These are phyloP conservation scores for Ahaetulla prasina DNA, from an alignment of 2,113 vertebrate genomes.

Conservation along the genomic window DNA sequence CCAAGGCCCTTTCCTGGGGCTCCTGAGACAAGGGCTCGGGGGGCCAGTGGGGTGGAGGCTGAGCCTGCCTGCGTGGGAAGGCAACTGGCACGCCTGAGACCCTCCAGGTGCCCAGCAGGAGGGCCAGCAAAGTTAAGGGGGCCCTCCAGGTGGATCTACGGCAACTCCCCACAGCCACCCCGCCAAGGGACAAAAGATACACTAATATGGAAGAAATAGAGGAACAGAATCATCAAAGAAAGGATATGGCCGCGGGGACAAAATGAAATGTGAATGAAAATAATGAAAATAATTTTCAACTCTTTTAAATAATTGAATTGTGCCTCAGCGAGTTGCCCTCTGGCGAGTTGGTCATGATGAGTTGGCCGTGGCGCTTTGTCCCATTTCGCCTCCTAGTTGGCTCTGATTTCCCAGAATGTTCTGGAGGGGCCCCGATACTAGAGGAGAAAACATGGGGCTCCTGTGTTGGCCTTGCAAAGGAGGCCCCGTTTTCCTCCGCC, in stretches of 20 bases:
- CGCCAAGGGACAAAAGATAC: no score
- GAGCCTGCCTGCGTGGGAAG: background rate
- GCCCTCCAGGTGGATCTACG: background rate
- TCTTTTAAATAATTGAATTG: no score
- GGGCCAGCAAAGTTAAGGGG: background rate
- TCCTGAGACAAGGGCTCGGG: background rate
- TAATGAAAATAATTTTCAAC: no score
- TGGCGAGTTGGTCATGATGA: no score
- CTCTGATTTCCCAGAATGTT: background rate
- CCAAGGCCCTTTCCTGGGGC: background rate
- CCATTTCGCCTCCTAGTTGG: background rate
- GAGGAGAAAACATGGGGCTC: background rate
- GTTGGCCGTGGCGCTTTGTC: no score
- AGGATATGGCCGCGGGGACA: background rate
- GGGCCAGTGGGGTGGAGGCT: background rate
- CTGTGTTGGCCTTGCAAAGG: no score
- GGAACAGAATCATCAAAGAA: background rate
- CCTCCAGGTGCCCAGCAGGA: no score
- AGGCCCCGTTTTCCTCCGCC: no score
- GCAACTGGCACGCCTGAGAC: background rate
- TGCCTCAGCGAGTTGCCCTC: background rate
- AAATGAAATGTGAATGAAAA: background rate
- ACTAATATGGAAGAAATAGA: background rate
- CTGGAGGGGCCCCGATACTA: background rate
- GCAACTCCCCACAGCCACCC: background rate